Evolutionary conservation across 2,888 invertebrate genomes (phyloP).

Genomic region (Rotaria macrura): DNA sequence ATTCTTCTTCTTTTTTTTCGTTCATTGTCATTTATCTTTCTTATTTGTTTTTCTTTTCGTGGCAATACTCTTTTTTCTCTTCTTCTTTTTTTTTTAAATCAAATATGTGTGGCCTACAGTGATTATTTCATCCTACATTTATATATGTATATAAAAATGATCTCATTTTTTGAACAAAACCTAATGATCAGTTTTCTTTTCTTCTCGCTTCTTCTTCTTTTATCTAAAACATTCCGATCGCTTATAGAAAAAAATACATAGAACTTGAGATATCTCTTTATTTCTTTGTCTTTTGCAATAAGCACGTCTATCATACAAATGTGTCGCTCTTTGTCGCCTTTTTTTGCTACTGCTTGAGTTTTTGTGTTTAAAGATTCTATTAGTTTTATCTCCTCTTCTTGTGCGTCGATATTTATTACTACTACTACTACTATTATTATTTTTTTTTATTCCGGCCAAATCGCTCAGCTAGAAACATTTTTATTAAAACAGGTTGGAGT

Average conservation of each 20-base stretch:
- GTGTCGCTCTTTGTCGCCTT: not conserved
- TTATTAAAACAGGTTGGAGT: not conserved
- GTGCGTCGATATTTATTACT: not conserved
- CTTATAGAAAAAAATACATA: not conserved
- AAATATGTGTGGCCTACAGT: not conserved
- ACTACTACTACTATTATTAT: not conserved
- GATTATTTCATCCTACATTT: not conserved
- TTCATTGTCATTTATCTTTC: not conserved
- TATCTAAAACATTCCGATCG: not conserved
- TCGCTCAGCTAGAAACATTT: not conserved
- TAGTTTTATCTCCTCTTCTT: not conserved
- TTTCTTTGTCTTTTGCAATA: not conserved
- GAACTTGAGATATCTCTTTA: not conserved
- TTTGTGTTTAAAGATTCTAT: not conserved
- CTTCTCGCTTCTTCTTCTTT: too few relatives aligned
- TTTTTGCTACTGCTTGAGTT: not conserved
- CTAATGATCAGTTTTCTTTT: not conserved
- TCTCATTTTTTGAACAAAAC: not conserved
- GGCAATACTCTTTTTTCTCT: not conserved
- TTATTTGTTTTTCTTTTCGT: not conserved
- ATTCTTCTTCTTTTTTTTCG: not conserved
- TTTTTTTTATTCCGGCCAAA: not conserved
- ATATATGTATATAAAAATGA: not conserved
- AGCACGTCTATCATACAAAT: not conserved
- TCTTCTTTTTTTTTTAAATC: not conserved